Evolutionary conservation across 2,888 invertebrate species (phyloP), one percentile per base, ranked within the genome.

Genomic region (Diarsia mendica): DNA sequence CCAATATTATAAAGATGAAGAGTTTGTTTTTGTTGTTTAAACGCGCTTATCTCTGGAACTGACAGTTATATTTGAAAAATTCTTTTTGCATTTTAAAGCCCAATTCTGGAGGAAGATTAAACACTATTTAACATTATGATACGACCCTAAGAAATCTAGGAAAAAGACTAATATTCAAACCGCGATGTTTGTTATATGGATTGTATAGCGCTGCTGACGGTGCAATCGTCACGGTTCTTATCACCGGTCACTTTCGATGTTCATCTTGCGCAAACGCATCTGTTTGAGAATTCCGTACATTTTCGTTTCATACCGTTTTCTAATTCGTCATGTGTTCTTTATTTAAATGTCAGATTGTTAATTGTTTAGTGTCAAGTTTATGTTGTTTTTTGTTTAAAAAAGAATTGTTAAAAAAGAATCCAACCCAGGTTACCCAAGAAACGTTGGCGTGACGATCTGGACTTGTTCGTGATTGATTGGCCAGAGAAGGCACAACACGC

Each of bases 161-260:
- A 58, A 28, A 15, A 28, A 9, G 8, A 28, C 3, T 8, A 58
- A 28, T 28, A 58, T 23, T 28, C 4, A 2, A 23, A 23, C 23
- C 2, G 2, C 55, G 13, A 6, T 13, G 23, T 5, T 23, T 15
- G 0, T 58, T 58, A 8, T 28, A 28, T 74, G 61, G 39, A 60
- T 79, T 64, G 67, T 68, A 67, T 80, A 86, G 75, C 81, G 85
- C 77, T 90, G 90, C 91, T 79, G 88, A 89, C 93, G 80, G 90
- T 93, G 92, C 91, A 48, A 68, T 39, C 39, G 77, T 75, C 84
- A 85, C 83, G 86, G 83, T 83, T 87, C 82, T 87, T 89, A 85
- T 86, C 86, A 83, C 86, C 89, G 90, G 90, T 90, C 93, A 95
- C 94, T 95, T 95, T 95, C 95, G 94, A 93, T 94, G 87, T 64